Percentiles rank a stretch among this genome's conserved stretches.
phyloP scores from a whole-genome alignment of 2,113 vertebrate genomes.

The Steatornis caripensis region DNA sequence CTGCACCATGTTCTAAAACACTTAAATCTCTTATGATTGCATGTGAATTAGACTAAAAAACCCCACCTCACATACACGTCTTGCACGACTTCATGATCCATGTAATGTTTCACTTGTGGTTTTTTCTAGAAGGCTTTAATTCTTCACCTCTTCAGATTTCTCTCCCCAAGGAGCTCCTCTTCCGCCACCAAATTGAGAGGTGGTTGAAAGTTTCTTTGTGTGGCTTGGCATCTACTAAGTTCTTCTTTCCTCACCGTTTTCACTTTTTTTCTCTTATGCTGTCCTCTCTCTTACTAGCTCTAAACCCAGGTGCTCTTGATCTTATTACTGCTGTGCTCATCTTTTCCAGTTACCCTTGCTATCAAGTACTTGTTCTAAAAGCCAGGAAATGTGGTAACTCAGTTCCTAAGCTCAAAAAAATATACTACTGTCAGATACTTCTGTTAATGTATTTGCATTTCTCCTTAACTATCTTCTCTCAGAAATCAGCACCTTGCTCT shows the following conservation, averaged over 20 bases:
- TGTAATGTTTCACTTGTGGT: not conserved
- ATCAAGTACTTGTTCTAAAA: slow-evolving; percentile 16
- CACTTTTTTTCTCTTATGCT: not conserved
- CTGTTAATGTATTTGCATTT: not conserved
- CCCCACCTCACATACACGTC: not conserved
- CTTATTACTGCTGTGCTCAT: not conserved
- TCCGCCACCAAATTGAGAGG: not conserved
- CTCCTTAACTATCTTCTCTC: not conserved
- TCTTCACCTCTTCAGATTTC: not conserved
- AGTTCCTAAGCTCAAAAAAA: not conserved
- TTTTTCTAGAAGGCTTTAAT: not conserved
- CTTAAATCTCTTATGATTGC: not conserved
- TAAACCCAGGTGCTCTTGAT: not conserved
- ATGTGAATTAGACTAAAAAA: not conserved
- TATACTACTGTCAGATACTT: not conserved
- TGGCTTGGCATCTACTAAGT: not conserved
- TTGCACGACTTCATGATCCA: not conserved
- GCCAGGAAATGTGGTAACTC: not conserved
- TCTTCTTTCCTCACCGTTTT: not conserved
- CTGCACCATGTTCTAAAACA: not conserved
- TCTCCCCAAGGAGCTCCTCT: not conserved
- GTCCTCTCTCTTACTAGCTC: not conserved
- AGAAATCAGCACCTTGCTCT: not conserved
- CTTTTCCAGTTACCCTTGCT: slow-evolving; percentile 3
- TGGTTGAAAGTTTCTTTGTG: not conserved